Evolutionary conservation across 2,113 vertebrate species (phyloP).

Genomic region (Dipodomys stephensi): DNA sequence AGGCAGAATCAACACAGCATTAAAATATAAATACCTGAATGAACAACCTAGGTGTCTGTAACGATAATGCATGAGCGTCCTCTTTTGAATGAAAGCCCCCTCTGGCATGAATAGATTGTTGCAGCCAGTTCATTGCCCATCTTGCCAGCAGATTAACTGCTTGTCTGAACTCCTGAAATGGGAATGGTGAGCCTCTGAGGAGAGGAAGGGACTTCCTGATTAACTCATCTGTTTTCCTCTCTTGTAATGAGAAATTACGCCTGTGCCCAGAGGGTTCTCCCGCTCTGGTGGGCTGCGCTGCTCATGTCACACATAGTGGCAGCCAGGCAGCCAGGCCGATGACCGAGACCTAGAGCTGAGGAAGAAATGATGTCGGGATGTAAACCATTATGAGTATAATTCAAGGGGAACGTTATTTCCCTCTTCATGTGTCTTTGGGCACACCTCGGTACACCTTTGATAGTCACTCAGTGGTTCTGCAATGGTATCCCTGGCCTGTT

Average conservation of each 20-base stretch:
- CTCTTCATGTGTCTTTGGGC: not conserved
- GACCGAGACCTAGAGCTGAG: not conserved
- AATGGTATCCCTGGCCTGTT: not conserved
- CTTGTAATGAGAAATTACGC: slow-evolving; percentile 43
- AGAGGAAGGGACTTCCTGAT: slow-evolving; percentile 12
- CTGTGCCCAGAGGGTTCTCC: not conserved
- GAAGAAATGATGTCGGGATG: not conserved
- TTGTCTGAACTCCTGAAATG: slow-evolving; percentile 65
- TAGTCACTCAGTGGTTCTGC: not conserved
- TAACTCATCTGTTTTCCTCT: slow-evolving; percentile 55
- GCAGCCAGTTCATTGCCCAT: slow-evolving; percentile 37
- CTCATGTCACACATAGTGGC: not conserved
- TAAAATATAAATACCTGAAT: slow-evolving; percentile 67
- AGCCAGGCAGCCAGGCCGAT: not conserved
- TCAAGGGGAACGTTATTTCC: too few relatives aligned
- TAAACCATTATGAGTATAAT: not conserved
- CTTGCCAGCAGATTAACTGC: slow-evolving; percentile 70
- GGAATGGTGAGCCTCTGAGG: slow-evolving; percentile 57
- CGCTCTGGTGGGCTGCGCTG: not conserved
- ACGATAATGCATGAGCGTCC: slow-evolving; percentile 53
- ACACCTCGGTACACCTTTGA: not conserved
- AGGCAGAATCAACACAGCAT: slow-evolving; percentile 38
- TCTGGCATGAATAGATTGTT: slow-evolving; percentile 52
- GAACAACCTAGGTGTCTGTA: slow-evolving; percentile 58
- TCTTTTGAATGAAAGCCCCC: not conserved